These are phyloP conservation scores for Scaptomyza caliginosa DNA, from an alignment of 2,888 invertebrate species.

Conservation along the genomic window DNA sequence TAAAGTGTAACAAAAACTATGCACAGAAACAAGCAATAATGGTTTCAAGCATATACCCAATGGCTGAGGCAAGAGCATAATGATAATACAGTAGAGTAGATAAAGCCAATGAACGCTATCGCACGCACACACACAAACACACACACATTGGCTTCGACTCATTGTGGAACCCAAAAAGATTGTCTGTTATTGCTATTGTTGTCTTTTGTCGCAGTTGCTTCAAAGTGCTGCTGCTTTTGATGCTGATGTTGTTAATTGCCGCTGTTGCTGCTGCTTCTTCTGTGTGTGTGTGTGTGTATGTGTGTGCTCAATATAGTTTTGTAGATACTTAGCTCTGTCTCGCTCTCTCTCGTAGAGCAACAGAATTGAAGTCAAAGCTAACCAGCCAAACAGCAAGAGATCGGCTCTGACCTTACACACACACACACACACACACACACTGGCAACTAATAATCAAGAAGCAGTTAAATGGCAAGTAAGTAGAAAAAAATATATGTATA, in stretches of 20 bases:
- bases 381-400: slow-evolving; percentile 62
- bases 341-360: no score
- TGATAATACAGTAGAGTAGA: slow-evolving; percentile 29
- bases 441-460: slow-evolving; percentile 71
- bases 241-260: slow-evolving; percentile 17
- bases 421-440: slow-evolving; percentile 23
- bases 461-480: slow-evolving; percentile 75
- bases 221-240: slow-evolving; percentile 11
- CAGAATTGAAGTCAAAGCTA: slow-evolving; percentile 76
- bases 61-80: slow-evolving; percentile 11
- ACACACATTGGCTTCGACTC: slow-evolving; percentile 20
- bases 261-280: slow-evolving; percentile 27
- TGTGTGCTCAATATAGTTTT: slow-evolving; percentile 34
- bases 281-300: no score
- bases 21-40: no score
- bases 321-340: slow-evolving; percentile 28
- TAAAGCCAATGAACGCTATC: slow-evolving; percentile 71
- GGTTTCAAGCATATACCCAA: not conserved
- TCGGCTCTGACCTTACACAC: slow-evolving; percentile 71
- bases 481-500: slow-evolving; percentile 31
- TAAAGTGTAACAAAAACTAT: no score
- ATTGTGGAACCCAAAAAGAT: slow-evolving; percentile 18
- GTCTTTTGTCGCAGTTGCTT: slow-evolving; percentile 19
- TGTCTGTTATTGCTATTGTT: slow-evolving; percentile 18
- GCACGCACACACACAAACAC: slow-evolving; percentile 48